These are phyloP conservation scores for Drosophila formosana DNA, from an alignment of 2,888 invertebrate genomes.

Conservation along the genomic window DNA sequence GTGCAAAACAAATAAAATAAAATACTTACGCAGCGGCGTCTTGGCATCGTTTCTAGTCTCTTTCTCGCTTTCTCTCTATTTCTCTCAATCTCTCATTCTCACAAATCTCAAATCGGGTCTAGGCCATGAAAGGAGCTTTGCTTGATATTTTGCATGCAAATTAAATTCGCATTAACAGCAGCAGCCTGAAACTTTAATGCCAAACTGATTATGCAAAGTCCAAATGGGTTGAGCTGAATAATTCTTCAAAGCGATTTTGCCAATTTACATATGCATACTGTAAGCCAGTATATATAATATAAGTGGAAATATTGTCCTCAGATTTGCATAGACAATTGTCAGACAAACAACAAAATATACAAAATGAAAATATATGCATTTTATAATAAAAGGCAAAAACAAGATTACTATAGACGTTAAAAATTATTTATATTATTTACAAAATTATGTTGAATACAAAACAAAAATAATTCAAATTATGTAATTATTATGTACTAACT, in stretches of 20 bases:
- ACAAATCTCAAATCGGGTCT: slow-evolving; percentile 23
- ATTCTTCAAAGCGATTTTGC: slow-evolving; percentile 43
- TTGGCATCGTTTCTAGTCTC: slow-evolving; percentile 24
- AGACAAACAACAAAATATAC: background rate
- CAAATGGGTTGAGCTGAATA: slow-evolving; percentile 56
- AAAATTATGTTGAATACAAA: too few species aligned
- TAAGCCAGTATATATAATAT: background rate
- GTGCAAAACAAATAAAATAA: slow-evolving; percentile 56
- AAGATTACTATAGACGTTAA: background rate
- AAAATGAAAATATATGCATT: background rate
- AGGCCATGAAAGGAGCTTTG: slow-evolving; percentile 42
- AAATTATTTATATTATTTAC: too few species aligned
- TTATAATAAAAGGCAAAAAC: background rate
- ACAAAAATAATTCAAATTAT: too few species aligned
- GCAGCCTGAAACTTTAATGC: slow-evolving; percentile 58
- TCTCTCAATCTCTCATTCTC: background rate
- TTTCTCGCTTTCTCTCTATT: background rate
- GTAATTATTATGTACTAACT: background rate
- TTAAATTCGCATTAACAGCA: slow-evolving; percentile 67
- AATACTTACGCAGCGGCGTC: slow-evolving; percentile 24
- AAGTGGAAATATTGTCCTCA: slow-evolving; percentile 12
- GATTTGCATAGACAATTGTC: slow-evolving; percentile 27
- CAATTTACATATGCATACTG: slow-evolving; percentile 65
- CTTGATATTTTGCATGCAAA: slow-evolving; percentile 69
- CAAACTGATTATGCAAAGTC: slow-evolving; percentile 63